Evolutionary conservation across 2,797 vertebrate species (phyloP).

Genomic region (Hirundo rustica): DNA sequence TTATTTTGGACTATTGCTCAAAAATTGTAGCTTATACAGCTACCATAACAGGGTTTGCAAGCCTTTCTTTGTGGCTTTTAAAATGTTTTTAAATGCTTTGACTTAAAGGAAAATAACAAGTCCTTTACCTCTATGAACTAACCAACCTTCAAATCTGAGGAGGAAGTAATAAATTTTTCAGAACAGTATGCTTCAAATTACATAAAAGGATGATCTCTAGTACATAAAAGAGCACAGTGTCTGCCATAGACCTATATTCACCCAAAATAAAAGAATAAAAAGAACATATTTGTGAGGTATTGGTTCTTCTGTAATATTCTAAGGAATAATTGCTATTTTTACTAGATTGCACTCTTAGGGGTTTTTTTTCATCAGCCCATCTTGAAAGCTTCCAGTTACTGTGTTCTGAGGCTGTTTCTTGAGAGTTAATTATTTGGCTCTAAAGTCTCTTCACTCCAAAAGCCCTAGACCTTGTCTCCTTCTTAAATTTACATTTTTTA

Average conservation of each 20-base stretch:
- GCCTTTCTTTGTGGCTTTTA: neutral
- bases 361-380: neutral
- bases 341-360: neutral
- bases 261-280: neutral
- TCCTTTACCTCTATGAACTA: neutral
- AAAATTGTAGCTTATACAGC: neutral
- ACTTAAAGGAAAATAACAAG: neutral
- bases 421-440: neutral
- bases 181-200: neutral
- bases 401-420: neutral
- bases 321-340: neutral
- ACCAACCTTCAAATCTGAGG: neutral
- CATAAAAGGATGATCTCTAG: neutral
- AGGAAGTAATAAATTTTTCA: neutral
- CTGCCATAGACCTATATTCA: neutral
- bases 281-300: neutral
- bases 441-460: neutral
- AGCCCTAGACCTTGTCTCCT: neutral
- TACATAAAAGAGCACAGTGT: neutral
- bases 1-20: neutral
- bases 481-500: neutral
- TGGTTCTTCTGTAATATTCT: neutral
- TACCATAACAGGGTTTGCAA: neutral
- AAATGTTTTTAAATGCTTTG: neutral
- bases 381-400: neutral